Conservation (phyloP, 2,113 vertebrate species). For the Aviceda subcristata region DNA sequence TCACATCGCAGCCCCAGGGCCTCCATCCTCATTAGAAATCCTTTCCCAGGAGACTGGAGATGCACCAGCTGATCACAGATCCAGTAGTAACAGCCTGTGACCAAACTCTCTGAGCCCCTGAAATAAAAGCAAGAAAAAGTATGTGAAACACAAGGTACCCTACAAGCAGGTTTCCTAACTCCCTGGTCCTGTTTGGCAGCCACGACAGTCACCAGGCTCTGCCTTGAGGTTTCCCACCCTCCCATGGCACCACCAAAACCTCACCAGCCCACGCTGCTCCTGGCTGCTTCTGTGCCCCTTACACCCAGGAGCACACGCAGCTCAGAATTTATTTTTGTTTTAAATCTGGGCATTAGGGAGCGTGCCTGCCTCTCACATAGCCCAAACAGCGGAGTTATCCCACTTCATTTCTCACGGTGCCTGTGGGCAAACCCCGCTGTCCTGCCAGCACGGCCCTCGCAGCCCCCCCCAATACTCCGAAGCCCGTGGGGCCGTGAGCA, state of each 20-base stretch:
- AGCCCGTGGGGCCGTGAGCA: neutral
- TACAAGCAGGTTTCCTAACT: neutral
- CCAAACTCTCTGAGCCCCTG: neutral
- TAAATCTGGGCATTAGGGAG: neutral
- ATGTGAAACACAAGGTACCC: neutral
- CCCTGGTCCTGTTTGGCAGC: neutral
- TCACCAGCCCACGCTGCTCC: neutral
- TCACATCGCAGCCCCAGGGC: neutral
- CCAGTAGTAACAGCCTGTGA: neutral
- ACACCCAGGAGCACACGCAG: neutral
- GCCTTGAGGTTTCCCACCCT: neutral
- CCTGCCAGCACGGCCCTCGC: neutral
- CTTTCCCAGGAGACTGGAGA: constrained; percentile 3
- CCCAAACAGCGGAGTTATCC: neutral
- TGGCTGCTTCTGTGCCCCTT: neutral
- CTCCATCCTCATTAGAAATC: constrained; percentile 37
- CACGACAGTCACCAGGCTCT: neutral
- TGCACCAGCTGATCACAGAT: constrained; percentile 35
- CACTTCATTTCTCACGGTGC: neutral
- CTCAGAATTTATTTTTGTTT: neutral
- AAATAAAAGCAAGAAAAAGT: neutral
- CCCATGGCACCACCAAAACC: neutral
- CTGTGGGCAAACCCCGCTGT: neutral
- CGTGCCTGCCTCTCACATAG: neutral
- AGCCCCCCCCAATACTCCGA: neutral